These are phyloP conservation scores for Neodiprion fabricii DNA, from an alignment of 1,140 invertebrate genomes.

Conservation along the genomic window DNA sequence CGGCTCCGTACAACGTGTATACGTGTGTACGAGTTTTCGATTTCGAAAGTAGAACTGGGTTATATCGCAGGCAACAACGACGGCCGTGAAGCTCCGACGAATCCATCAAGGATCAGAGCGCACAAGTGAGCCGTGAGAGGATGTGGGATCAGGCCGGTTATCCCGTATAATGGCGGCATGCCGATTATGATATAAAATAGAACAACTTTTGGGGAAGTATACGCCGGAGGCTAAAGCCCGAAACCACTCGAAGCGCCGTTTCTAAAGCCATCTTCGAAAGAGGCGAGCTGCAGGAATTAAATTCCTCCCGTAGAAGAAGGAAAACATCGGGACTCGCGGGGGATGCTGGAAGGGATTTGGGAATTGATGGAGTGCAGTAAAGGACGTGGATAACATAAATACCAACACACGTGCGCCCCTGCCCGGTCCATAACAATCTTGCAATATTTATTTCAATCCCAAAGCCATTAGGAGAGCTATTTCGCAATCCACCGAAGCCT, in stretches of 20 bases:
- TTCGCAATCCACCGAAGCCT: conserved; percentile 23
- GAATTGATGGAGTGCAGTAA: not conserved
- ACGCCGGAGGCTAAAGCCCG: not conserved
- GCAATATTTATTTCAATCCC: conserved; percentile 36
- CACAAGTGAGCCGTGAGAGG: too few relatives aligned
- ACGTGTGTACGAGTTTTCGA: too few relatives aligned
- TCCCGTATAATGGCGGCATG: not conserved
- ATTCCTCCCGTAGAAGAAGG: conserved; percentile 1
- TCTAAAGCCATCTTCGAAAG: conserved; percentile 2
- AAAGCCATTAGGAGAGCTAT: conserved; percentile 30
- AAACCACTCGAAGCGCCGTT: not conserved
- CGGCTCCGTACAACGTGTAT: too few relatives aligned
- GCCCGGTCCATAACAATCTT: conserved; percentile 32
- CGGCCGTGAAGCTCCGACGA: too few relatives aligned
- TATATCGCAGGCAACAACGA: too few relatives aligned
- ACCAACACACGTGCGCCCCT: conserved; percentile 14
- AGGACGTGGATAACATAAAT: conserved; percentile 22
- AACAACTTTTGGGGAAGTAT: not conserved
- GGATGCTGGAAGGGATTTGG: not conserved
- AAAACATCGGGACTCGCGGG: not conserved
- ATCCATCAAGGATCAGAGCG: too few relatives aligned
- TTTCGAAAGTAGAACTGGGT: too few relatives aligned
- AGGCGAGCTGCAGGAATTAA: conserved; percentile 9
- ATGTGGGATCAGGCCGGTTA: too few relatives aligned
- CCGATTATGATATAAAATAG: not conserved